phyloP scores from a whole-genome alignment of 2,888 invertebrate species.

The Tinea pellionella region DNA sequence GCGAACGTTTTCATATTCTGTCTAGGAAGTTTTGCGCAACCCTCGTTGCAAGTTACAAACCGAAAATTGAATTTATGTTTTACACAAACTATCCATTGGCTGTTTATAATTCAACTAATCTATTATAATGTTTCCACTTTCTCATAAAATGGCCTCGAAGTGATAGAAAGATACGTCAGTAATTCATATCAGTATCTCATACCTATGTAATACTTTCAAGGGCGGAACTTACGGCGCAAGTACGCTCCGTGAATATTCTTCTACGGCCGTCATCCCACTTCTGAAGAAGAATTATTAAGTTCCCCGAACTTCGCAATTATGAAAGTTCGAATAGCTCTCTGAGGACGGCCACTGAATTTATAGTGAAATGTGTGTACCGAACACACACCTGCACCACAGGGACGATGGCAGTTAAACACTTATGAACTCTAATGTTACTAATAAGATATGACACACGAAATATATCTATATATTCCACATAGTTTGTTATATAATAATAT shows the following conservation, averaged over 20 bases:
- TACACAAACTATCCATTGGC: neutral
- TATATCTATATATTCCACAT: neutral
- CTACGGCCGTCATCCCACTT: slow-evolving; percentile 63
- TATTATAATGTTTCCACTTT: neutral
- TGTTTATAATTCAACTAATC: neutral
- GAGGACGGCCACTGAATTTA: slow-evolving; percentile 67
- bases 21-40: neutral
- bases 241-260: slow-evolving; percentile 65
- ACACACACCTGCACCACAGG: slow-evolving; percentile 23
- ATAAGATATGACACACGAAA: neutral
- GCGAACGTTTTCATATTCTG: slow-evolving; percentile 4
- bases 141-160: slow-evolving; percentile 25
- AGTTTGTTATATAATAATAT: neutral
- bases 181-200: slow-evolving; percentile 31
- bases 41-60: neutral
- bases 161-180: slow-evolving; percentile 35
- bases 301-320: slow-evolving; percentile 68
- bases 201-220: slow-evolving; percentile 38
- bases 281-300: slow-evolving; percentile 70
- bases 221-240: slow-evolving; percentile 41
- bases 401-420: neutral
- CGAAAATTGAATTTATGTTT: neutral
- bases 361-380: slow-evolving; percentile 56
- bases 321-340: slow-evolving; percentile 68
- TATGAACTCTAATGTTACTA: neutral